phyloP scores from a whole-genome alignment of 2,113 vertebrate genomes.

The Sterrhoptilus dennistouni region DNA sequence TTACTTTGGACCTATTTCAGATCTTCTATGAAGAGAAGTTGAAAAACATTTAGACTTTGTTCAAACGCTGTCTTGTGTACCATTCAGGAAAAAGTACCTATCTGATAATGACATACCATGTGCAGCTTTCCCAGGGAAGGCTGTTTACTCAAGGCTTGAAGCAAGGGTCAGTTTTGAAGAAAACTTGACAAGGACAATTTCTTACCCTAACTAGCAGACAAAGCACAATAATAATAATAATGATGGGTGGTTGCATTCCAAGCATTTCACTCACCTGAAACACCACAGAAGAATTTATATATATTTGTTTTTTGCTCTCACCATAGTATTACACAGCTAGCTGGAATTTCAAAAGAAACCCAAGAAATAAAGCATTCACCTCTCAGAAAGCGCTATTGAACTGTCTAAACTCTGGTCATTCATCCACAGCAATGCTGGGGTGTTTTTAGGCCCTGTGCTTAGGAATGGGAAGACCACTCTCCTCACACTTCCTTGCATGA shows the following conservation, averaged over 20 bases:
- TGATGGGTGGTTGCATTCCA: neutral
- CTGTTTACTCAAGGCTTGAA: conserved; percentile 35
- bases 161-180: neutral
- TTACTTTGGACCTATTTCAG: neutral
- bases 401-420: neutral
- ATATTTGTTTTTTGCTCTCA: neutral
- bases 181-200: conserved; percentile 15
- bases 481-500: neutral
- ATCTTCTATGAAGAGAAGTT: neutral
- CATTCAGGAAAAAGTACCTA: neutral
- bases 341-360: neutral
- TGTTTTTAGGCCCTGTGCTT: neutral
- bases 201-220: neutral
- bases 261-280: neutral
- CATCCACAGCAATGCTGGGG: neutral
- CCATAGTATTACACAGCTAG: neutral
- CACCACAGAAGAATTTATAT: neutral
- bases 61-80: neutral
- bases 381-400: neutral
- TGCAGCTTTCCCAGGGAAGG: conserved; percentile 16
- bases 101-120: neutral
- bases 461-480: neutral
- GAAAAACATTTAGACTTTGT: neutral
- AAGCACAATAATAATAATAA: neutral
- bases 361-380: neutral